These are phyloP conservation scores for Nasonia oneida DNA, from an alignment of 2,888 invertebrate species.

Conservation along the genomic window DNA sequence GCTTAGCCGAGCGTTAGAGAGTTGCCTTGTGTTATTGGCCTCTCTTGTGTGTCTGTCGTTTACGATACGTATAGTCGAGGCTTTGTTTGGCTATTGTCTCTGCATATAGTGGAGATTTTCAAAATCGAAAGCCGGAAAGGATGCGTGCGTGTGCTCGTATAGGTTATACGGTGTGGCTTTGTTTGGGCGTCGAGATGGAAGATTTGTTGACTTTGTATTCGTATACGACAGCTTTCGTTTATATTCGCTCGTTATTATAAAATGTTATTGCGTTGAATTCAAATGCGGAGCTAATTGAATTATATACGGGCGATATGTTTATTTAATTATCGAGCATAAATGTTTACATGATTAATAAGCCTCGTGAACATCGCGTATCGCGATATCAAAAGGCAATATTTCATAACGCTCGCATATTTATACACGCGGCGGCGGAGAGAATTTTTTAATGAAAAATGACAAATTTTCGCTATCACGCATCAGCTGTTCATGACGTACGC, in stretches of 20 bases:
- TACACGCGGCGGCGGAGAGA: neutral
- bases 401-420: neutral
- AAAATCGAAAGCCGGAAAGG: neutral
- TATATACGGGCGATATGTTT: neutral
- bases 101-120: neutral
- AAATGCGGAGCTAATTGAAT: neutral
- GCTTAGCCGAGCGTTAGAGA: constrained; percentile 4
- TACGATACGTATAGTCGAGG: neutral
- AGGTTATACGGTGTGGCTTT: neutral
- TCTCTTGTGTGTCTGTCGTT: neutral
- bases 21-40: neutral
- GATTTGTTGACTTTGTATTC: neutral
- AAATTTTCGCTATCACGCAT: too few relatives aligned
- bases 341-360: neutral
- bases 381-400: neutral
- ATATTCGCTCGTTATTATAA: neutral
- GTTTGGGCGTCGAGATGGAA: neutral
- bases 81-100: neutral
- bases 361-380: neutral
- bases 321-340: neutral
- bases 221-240: neutral
- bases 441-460: neutral
- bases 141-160: neutral
- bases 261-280: neutral
- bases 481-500: too few relatives aligned